Evolutionary conservation across 1,140 invertebrate genomes (phyloP).

Genomic region (Halyomorpha halys): DNA sequence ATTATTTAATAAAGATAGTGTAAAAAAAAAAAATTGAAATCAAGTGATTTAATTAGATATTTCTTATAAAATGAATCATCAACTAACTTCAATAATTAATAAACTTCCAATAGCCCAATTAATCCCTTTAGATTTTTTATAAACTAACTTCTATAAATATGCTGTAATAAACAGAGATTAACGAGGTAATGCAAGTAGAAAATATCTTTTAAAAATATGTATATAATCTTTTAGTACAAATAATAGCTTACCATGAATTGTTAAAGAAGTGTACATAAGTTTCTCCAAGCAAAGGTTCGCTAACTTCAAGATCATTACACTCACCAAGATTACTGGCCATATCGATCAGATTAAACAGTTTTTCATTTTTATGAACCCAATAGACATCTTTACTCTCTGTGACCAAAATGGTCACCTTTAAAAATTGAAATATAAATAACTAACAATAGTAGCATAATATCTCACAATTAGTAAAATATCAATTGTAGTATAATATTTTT

Average conservation of each 20-base stretch:
- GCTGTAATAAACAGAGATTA: background rate
- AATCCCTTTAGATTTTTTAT: too few relatives aligned
- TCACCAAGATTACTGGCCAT: background rate
- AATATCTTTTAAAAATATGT: background rate
- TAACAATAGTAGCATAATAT: background rate
- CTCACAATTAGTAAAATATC: background rate
- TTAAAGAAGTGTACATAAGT: background rate
- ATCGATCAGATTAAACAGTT: background rate
- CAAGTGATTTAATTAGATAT: too few relatives aligned
- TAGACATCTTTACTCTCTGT: background rate
- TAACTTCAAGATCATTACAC: background rate
- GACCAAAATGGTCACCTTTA: slow-evolving; percentile 18
- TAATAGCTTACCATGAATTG: slow-evolving; percentile 1
- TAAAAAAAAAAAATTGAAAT: too few relatives aligned
- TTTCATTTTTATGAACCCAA: slow-evolving; percentile 9
- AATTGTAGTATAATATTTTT: too few relatives aligned
- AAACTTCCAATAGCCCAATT: too few relatives aligned
- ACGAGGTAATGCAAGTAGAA: background rate
- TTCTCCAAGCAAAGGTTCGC: background rate
- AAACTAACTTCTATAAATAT: too few relatives aligned
- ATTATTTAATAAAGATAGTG: too few relatives aligned
- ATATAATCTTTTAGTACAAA: too few relatives aligned
- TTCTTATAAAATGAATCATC: too few relatives aligned
- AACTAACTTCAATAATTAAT: too few relatives aligned
- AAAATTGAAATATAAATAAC: background rate